Evolutionary conservation across 2,888 invertebrate species (phyloP), one percentile per base, ranked within the genome.

Genomic region (Drymonia ruficornis): DNA sequence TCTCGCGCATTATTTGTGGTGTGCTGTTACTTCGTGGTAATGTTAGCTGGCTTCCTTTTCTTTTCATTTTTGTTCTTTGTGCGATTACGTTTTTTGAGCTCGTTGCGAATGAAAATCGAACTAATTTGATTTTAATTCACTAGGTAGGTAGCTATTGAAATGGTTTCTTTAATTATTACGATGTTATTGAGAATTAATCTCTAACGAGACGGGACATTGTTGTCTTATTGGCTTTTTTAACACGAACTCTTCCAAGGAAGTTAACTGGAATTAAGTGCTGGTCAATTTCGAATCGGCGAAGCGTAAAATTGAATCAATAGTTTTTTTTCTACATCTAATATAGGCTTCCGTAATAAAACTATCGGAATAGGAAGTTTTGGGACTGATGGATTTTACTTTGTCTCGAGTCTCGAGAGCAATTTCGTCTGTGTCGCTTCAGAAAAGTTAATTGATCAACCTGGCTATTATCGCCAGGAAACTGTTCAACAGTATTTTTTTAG

Each of bases 291-390:
- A 60, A 56, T 57, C 76, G 69, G 42, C 54, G 70, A 70, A 70
- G 71, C 76, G 72, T 76, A 72, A 81, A 82, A 83, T 82, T 72
- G 71, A 67, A 61, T 74, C 53, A 65, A 64, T 64, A 52, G 59
- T 52, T 74, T 75, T 76, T n/a, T 76, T 74, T 55, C 49, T 61
- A 38, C 52, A 56, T 59, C 43, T 51, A 52, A 55, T 50, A 34
- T 55, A 59, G 51, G 53, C 63, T 75, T 80, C 76, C 77, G 72
- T 62, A 53, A 65, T 45, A 62, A 69, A 72, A 69, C 61, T 63
- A 57, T 58, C 61, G 53, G 56, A 69, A 66, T 54, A 72, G 76
- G 80, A 83, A 81, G 74, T 65, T 16, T 44, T 31, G 12, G 18
- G 13, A 23, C n/a, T 45, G 45, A 45, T 47, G 47, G 34, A 28